Base-by-base conservation (phyloP, 1,140 invertebrate genomes). In the Lutraria rhynchaena region DNA sequence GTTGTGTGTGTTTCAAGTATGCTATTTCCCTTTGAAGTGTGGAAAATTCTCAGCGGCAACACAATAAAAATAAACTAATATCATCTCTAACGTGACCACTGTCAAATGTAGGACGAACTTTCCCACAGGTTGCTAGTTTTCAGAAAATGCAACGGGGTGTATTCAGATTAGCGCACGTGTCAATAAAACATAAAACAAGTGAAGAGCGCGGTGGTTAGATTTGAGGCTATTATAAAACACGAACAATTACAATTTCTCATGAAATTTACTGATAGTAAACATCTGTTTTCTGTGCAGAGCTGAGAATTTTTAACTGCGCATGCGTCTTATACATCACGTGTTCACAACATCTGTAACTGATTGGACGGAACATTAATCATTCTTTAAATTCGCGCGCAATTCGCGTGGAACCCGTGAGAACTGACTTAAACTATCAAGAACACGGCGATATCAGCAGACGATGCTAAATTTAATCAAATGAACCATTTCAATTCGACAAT, bases 241-340 rank as follows among this genome's bases (percentile, higher is more conserved):
- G 44, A 67, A 67, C 63, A 67, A 67, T 46, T 67, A 67, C 63
- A 67, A 67, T 51, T 67, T 67, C 63, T 27, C 63, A 67, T 67
- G 63, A 67, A 67, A 41, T 41, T 13, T 31, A 33, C n/a, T 67
- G 63, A 67, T 67, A 67, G 63, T 67, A 67, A 67, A 67, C 63
- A 67, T 49, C 63, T 67, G 63, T 67, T 67, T 67, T 67, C 27
- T 1, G 33, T 31, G 15, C 15, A 22, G 27, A 29, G n/a, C 31
- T 19, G 31, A 41, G 24, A 31, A 46, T 46, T 15, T 51, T 67
- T 46, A 15, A 29, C 22, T 49, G 24, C 63, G 63, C 63, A 67
- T 67, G 63, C 19, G 63, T 49, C 37, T 29, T 29, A 51, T 46
- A 11, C 31, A 3, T 29, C 63, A 67, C 63, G 63, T 67, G 63